phyloP scores from a whole-genome alignment of 2,888 invertebrate species.

The Metacarcinus magister region DNA sequence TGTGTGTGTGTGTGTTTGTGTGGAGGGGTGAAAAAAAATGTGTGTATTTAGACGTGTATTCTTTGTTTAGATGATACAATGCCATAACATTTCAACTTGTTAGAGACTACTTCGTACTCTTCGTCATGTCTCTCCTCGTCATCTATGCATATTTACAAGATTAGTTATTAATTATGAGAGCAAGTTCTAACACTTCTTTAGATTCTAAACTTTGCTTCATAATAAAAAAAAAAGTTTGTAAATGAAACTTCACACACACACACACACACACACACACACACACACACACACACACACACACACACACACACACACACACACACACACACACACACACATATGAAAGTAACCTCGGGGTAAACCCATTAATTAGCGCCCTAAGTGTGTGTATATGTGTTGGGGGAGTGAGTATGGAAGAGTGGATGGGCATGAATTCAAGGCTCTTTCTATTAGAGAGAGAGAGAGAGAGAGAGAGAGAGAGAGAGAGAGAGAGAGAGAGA shows the following conservation, averaged over 20 bases:
- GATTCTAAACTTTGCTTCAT: too few species aligned
- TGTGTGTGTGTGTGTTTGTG: background rate
- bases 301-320: constrained; percentile 3
- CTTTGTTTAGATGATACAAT: too few species aligned
- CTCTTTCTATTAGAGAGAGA: background rate
- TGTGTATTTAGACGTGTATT: too few species aligned
- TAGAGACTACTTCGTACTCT: too few species aligned
- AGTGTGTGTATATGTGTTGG: constrained; percentile 37
- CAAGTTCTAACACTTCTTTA: too few species aligned
- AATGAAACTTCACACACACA: too few species aligned
- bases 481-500: background rate
- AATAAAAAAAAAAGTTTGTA: too few species aligned
- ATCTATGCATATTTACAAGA: too few species aligned
- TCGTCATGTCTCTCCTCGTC: too few species aligned
- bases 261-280: constrained; percentile 18
- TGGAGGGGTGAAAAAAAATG: background rate
- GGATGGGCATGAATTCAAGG: background rate
- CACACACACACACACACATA: background rate
- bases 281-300: constrained; percentile 19
- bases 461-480: background rate
- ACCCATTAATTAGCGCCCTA: background rate
- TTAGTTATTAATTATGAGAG: too few species aligned
- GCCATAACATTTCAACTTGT: too few species aligned
- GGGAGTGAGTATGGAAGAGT: constrained; percentile 5
- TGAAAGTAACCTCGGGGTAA: too few species aligned